Evolutionary conservation across 2,113 vertebrate species (phyloP).

Genomic region (Seriola quinqueradiata): DNA sequence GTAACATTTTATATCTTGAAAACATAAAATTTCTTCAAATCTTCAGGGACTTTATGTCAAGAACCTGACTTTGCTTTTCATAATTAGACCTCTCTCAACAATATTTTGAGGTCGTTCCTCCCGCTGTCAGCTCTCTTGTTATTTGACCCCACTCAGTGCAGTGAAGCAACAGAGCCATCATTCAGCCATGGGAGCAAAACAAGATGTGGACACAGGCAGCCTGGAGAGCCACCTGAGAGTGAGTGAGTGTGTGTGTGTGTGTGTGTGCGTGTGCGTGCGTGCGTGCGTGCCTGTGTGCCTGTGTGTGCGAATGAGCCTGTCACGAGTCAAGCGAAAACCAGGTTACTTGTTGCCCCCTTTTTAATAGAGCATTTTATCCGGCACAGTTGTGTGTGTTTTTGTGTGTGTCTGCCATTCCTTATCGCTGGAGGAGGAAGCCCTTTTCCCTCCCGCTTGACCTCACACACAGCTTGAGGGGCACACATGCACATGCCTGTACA

Average conservation of each 20-base stretch:
- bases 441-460: constrained; percentile 58
- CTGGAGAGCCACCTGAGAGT: constrained; percentile 46
- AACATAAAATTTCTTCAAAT: background rate
- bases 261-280: background rate
- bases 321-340: background rate
- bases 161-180: constrained; percentile 42
- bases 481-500: constrained; percentile 26
- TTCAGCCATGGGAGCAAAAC: constrained; percentile 31
- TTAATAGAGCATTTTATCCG: constrained; percentile 28
- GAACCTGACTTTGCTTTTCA: background rate
- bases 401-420: constrained; percentile 52
- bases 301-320: background rate
- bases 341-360: background rate
- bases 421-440: constrained; percentile 50
- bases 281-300: background rate
- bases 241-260: background rate
- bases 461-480: constrained; percentile 53
- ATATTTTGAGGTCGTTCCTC: constrained; percentile 37
- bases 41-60: background rate
- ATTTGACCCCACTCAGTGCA: constrained; percentile 36
- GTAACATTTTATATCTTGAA: background rate
- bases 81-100: constrained; percentile 17
- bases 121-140: constrained; percentile 36
- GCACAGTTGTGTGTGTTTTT: constrained; percentile 24
- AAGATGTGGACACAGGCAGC: constrained; percentile 46